Evolutionary conservation across 2,797 vertebrate genomes (phyloP).

Genomic region (Hippopotamyrus pictus): DNA sequence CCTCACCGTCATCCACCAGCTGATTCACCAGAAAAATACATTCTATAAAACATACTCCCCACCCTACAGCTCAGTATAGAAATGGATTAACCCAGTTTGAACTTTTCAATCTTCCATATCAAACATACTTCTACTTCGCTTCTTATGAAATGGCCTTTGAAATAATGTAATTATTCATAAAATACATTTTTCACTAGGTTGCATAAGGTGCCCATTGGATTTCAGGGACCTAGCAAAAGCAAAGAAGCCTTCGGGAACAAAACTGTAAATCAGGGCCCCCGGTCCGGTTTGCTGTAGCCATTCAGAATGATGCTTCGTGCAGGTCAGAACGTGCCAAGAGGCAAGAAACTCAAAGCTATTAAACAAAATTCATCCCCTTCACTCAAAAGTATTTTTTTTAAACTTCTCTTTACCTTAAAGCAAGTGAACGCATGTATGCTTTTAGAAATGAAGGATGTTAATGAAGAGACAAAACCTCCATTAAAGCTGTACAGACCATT

Average conservation of each 20-base stretch:
- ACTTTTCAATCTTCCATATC: neutral
- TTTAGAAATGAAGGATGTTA: neutral
- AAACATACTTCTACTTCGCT: neutral
- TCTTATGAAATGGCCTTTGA: neutral
- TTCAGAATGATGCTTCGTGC: conserved; percentile 34
- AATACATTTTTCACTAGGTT: neutral
- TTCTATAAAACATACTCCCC: neutral
- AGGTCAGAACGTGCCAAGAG: conserved; percentile 41
- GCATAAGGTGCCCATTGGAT: neutral
- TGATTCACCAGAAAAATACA: neutral
- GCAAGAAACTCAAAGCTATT: conserved; percentile 31
- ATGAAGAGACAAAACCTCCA: neutral
- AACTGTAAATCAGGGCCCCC: neutral
- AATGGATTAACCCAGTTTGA: neutral
- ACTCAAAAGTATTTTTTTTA: conserved; percentile 16
- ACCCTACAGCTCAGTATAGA: neutral
- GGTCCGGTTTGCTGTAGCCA: conserved; percentile 13
- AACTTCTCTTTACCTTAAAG: neutral
- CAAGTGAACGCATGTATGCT: neutral
- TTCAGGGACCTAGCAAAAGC: conserved; percentile 39
- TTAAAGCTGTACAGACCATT: neutral
- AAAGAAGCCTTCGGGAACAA: conserved; percentile 27
- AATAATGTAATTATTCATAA: neutral
- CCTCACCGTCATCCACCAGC: neutral
- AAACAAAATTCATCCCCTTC: neutral